phyloP scores from a whole-genome alignment of 2,888 invertebrate genomes.

The Melanostoma scalare region DNA sequence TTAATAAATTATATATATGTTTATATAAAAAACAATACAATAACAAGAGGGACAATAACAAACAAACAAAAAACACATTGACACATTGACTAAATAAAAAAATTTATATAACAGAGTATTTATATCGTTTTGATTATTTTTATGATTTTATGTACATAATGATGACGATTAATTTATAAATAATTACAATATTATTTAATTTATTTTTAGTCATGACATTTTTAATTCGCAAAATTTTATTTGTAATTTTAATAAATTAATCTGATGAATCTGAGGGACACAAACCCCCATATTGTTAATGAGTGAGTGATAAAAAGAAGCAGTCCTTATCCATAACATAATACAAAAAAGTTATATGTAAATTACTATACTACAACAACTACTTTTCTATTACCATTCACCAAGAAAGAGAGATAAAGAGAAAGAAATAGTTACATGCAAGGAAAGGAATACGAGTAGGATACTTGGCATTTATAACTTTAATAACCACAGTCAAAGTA shows the following conservation, averaged over 20 bases:
- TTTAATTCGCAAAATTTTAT: conserved; percentile 25
- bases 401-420: conserved; percentile 10
- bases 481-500: conserved; percentile 44
- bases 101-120: conserved; percentile 12
- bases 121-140: conserved; percentile 23
- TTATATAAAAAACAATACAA: conserved; percentile 38
- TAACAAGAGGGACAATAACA: conserved; percentile 62
- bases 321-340: conserved; percentile 44
- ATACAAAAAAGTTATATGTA: conserved; percentile 35
- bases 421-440: conserved; percentile 52
- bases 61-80: conserved; percentile 42
- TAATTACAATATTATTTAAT: conserved; percentile 56
- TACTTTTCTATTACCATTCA: conserved; percentile 29
- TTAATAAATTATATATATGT: background rate
- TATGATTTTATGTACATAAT: conserved; percentile 67
- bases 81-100: conserved; percentile 48
- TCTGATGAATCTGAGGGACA: conserved; percentile 55
- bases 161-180: conserved; percentile 71
- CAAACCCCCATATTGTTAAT: conserved; percentile 47
- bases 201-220: conserved; percentile 22
- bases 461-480: conserved; percentile 51
- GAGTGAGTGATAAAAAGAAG: conserved; percentile 46
- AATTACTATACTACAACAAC: conserved; percentile 14
- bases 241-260: conserved; percentile 71
- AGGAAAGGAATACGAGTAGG: conserved; percentile 33